A percentile compares a stretch with the other conserved stretches of the same genome.
Conservation (phyloP, 2,113 vertebrate species). For the Ondatra zibethicus region DNA sequence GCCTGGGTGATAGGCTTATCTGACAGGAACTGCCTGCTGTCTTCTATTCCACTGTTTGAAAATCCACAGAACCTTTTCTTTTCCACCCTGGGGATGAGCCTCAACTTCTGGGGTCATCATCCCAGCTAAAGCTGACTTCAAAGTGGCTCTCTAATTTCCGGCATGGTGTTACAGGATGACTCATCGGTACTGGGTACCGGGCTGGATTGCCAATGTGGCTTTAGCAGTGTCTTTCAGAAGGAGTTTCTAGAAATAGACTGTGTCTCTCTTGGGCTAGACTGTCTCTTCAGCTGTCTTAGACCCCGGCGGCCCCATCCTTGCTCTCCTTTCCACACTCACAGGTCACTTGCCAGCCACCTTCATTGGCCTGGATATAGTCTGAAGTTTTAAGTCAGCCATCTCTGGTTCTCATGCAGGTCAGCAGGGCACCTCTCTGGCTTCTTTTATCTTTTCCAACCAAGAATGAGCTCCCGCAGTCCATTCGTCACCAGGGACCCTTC, state of each 20-base stretch:
- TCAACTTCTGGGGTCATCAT: neutral
- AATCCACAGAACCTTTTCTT: rapidly evolving
- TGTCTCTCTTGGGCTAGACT: neutral
- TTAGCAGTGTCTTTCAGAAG: neutral
- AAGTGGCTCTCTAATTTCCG: neutral
- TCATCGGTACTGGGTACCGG: neutral
- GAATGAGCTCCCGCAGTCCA: neutral
- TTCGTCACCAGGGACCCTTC: neutral
- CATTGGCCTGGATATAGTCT: rapidly evolving
- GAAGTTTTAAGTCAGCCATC: rapidly evolving
- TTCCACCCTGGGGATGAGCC: rapidly evolving
- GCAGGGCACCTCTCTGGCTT: too few species aligned
- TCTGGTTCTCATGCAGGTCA: neutral
- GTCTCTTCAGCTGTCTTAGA: neutral
- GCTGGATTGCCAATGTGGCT: neutral
- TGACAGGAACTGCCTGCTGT: rapidly evolving
- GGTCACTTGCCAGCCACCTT: neutral
- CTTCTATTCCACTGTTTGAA: neutral
- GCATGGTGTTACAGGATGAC: neutral
- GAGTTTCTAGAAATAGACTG: conserved; percentile 40
- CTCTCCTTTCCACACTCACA: neutral
- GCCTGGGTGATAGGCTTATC: rapidly evolving
- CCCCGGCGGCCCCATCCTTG: rapidly evolving
- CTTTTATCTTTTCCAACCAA: neutral
- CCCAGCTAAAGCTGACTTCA: neutral